Evolutionary conservation across 1,140 invertebrate genomes (phyloP).

Genomic region (Achatina immaculata): DNA sequence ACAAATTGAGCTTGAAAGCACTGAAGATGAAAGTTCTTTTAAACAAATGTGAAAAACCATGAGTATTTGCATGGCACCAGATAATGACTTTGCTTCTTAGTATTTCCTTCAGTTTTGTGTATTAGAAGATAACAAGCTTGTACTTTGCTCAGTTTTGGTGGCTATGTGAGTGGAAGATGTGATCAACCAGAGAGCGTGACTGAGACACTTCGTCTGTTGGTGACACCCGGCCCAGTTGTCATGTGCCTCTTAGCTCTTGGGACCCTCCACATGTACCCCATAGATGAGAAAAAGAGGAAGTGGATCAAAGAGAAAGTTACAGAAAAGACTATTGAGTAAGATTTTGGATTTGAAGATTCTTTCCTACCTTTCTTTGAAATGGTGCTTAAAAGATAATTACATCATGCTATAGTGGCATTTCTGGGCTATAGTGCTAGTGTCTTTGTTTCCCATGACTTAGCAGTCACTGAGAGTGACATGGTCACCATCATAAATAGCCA

Average conservation of each 20-base stretch:
- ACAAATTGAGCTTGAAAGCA: no score
- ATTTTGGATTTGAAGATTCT: neutral
- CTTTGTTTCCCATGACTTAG: neutral
- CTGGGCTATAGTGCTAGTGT: neutral
- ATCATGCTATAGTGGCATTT: neutral
- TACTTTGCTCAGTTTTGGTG: slow-evolving; percentile 52
- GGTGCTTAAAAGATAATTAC: neutral
- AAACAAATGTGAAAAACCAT: no score
- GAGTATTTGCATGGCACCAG: no score
- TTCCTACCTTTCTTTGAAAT: neutral
- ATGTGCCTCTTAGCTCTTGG: slow-evolving; percentile 56
- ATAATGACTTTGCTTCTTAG: no score
- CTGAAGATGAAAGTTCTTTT: no score
- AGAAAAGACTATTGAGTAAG: slow-evolving; percentile 14
- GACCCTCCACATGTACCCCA: slow-evolving; percentile 60
- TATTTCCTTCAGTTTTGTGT: no score
- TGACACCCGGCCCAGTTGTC: slow-evolving; percentile 62
- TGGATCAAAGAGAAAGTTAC: slow-evolving; percentile 39
- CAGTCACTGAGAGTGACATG: neutral
- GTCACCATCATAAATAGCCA: neutral
- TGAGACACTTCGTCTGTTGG: slow-evolving; percentile 57
- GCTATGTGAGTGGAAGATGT: slow-evolving; percentile 60
- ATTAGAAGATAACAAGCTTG: no score
- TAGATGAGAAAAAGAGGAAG: slow-evolving; percentile 53
- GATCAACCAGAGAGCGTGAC: slow-evolving; percentile 59